Percentiles rank a stretch among this genome's conserved stretches.
Conservation (phyloP, 2,113 vertebrate genomes). For the Phalacrocorax carbo region DNA sequence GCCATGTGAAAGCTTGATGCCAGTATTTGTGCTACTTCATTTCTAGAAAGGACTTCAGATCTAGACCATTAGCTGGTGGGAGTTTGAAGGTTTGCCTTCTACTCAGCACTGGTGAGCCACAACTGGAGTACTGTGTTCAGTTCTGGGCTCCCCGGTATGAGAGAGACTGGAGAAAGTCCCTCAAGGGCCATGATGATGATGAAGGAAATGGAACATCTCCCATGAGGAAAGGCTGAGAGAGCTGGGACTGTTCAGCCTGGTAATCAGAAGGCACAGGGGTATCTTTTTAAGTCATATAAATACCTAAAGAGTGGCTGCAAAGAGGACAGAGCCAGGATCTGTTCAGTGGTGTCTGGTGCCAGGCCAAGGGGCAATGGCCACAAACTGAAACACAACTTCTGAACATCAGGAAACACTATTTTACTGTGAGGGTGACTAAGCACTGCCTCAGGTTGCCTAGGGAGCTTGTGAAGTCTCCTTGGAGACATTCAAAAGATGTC, state of each 20-base stretch:
- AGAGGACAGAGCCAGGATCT: not conserved
- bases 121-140: not conserved
- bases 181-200: not conserved
- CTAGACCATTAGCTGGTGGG: not conserved
- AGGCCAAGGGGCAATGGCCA: not conserved
- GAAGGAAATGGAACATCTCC: not conserved
- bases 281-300: not conserved
- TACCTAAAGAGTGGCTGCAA: not conserved
- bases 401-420: not conserved
- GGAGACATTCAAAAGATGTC: not conserved
- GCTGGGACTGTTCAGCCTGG: not conserved
- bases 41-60: not conserved
- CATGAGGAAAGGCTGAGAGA: not conserved
- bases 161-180: too few relatives aligned
- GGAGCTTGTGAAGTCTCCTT: not conserved
- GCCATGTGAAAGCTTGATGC: not conserved
- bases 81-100: not conserved
- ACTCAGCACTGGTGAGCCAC: not conserved
- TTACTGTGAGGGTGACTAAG: not conserved
- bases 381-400: not conserved
- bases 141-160: not conserved
- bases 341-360: not conserved
- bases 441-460: not conserved
- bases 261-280: not conserved
- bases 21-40: not conserved